Conservation (phyloP, 1,140 invertebrate species). For the Trichonephila clavata region DNA sequence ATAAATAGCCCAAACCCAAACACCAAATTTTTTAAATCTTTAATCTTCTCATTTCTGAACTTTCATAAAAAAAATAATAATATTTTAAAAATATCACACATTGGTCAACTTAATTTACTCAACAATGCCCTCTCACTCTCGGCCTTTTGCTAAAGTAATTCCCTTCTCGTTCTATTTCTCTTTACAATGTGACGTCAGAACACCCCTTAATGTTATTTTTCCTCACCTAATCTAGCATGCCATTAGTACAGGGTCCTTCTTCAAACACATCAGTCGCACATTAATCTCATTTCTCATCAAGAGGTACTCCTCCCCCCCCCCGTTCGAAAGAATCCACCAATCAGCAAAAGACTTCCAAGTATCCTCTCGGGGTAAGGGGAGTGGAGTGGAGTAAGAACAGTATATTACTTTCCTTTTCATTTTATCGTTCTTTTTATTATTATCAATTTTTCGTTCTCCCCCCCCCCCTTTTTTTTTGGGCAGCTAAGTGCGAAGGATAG, state of each 20-base stretch:
- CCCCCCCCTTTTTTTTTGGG: not conserved
- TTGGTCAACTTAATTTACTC: not conserved
- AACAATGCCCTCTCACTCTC: not conserved
- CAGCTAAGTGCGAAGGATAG: not conserved
- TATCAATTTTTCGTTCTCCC: not conserved
- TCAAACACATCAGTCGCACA: conserved; percentile 34
- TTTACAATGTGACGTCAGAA: not conserved
- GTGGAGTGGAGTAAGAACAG: not conserved
- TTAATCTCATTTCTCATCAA: conserved; percentile 30
- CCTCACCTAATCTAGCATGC: conserved; percentile 36
- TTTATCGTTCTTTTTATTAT: not conserved
- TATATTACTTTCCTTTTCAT: not conserved
- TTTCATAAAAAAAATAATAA: not conserved
- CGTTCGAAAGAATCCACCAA: not conserved
- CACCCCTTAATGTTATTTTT: not conserved
- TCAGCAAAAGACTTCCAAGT: conserved; percentile 4
- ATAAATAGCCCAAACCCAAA: too few species aligned
- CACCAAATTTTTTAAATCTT: too few species aligned
- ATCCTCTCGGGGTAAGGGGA: not conserved
- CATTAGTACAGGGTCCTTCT: not conserved
- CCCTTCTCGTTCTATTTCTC: not conserved
- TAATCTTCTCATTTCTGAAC: not conserved
- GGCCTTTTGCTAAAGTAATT: conserved; percentile 6
- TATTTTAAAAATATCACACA: not conserved
- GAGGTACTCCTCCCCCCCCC: not conserved